Percentiles rank a stretch among this genome's conserved stretches.
phyloP scores from a whole-genome alignment of 1,140 invertebrate genomes.

The Chironomus striatipennis region DNA sequence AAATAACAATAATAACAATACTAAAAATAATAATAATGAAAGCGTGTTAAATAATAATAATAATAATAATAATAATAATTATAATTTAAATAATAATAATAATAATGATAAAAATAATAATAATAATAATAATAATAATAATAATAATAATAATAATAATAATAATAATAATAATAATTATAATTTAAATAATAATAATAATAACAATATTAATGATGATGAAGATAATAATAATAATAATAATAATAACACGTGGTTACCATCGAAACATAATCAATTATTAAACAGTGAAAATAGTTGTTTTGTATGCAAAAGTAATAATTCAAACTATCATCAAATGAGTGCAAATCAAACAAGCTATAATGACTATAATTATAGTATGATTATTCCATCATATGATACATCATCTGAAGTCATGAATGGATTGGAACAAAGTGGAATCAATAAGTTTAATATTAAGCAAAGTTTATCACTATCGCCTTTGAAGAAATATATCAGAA shows the following conservation, averaged over 20 bases:
- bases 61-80: background rate
- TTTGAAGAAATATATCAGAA: conserved; percentile 22
- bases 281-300: conserved; percentile 42
- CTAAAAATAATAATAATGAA: background rate
- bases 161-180: background rate
- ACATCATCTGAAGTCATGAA: background rate
- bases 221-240: background rate
- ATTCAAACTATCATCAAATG: conserved; percentile 30
- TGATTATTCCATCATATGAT: background rate
- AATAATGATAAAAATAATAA: too few relatives aligned
- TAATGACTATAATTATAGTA: background rate
- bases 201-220: background rate
- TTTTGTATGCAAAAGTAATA: conserved; percentile 44
- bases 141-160: background rate
- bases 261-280: conserved; percentile 27
- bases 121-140: background rate
- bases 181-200: background rate
- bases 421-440: background rate
- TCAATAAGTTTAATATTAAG: background rate
- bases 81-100: too few relatives aligned
- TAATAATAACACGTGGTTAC: background rate
- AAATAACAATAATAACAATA: background rate
- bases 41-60: background rate
- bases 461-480: conserved; percentile 11
- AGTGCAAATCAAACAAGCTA: background rate